phyloP scores from a whole-genome alignment of 2,797 vertebrate species.

The Gymnothorax javanicus region DNA sequence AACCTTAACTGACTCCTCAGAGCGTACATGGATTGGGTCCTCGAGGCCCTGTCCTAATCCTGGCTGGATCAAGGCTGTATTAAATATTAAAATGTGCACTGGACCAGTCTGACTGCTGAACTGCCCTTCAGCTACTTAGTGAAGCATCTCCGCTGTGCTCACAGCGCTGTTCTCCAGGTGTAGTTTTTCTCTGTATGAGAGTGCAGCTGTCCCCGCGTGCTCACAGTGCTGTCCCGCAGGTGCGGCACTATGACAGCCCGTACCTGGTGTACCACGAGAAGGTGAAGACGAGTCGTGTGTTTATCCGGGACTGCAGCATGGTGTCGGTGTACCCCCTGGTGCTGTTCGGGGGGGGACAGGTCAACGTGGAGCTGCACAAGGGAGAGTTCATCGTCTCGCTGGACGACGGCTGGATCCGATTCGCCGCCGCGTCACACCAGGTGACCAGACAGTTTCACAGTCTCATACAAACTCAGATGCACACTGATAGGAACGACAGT shows the following conservation, averaged over 20 bases:
- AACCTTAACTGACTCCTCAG: no score
- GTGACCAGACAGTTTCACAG: conserved; percentile 59
- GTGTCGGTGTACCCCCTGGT: conserved; percentile 92
- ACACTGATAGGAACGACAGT: no score
- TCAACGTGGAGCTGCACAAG: conserved; percentile 83
- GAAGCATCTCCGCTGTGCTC: no score
- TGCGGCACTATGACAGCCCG: conserved; percentile 87
- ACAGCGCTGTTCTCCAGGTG: no score
- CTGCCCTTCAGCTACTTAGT: no score
- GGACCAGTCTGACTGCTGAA: no score
- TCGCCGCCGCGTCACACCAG: conserved; percentile 89
- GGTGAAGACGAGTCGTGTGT: conserved; percentile 92
- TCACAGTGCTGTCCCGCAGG: conserved; percentile 63
- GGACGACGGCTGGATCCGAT: conserved; percentile 95
- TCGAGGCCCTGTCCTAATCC: no score
- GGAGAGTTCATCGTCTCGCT: conserved; percentile 88
- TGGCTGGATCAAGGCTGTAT: no score
- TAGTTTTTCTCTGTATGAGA: no score
- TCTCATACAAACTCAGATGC: not conserved
- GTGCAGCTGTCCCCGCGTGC: not conserved
- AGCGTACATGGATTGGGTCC: no score
- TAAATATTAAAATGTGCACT: no score
- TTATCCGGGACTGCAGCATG: conserved; percentile 98
- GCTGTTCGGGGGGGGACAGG: conserved; percentile 89
- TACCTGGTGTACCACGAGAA: conserved; percentile 98